These are phyloP conservation scores for Ammodramus savannarum DNA, from an alignment of 2,113 vertebrate species.

Conservation along the genomic window DNA sequence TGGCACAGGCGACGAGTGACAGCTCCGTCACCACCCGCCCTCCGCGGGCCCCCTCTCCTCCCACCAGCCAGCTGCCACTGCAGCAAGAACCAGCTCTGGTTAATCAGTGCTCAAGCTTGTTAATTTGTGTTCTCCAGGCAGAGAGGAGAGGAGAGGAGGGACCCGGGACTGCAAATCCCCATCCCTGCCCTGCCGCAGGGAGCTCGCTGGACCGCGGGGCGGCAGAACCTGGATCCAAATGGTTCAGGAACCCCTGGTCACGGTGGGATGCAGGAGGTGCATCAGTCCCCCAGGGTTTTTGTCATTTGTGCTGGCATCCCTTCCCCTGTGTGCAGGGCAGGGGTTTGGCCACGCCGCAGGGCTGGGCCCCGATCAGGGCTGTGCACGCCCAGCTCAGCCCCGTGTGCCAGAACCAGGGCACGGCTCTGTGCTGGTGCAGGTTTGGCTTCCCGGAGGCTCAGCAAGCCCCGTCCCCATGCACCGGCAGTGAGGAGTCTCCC, in stretches of 20 bases:
- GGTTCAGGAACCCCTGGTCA: not conserved
- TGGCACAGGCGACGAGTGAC: not conserved
- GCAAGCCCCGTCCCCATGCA: not conserved
- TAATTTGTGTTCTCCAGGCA: slow-evolving; percentile 12
- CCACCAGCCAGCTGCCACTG: slow-evolving; percentile 62
- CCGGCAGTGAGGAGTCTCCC: not conserved
- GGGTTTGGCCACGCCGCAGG: not conserved
- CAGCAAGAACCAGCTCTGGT: slow-evolving; percentile 38
- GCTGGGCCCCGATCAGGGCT: not conserved
- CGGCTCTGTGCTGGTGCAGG: not conserved
- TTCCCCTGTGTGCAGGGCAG: not conserved
- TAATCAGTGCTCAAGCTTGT: slow-evolving; percentile 31
- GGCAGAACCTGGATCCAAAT: fast-evolving
- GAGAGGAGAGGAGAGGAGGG: not conserved
- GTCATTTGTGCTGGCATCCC: not conserved
- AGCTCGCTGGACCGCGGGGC: not conserved
- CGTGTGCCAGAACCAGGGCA: not conserved
- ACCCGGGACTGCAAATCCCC: not conserved
- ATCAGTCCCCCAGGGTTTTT: not conserved
- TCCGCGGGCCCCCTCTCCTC: slow-evolving; percentile 34
- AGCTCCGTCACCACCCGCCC: slow-evolving; percentile 55
- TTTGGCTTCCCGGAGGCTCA: not conserved
- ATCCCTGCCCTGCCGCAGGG: fast-evolving
- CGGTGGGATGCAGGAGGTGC: fast-evolving
- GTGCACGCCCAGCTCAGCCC: not conserved